Conservation (phyloP, 2,113 vertebrate species). For the Pteropus alecto region DNA sequence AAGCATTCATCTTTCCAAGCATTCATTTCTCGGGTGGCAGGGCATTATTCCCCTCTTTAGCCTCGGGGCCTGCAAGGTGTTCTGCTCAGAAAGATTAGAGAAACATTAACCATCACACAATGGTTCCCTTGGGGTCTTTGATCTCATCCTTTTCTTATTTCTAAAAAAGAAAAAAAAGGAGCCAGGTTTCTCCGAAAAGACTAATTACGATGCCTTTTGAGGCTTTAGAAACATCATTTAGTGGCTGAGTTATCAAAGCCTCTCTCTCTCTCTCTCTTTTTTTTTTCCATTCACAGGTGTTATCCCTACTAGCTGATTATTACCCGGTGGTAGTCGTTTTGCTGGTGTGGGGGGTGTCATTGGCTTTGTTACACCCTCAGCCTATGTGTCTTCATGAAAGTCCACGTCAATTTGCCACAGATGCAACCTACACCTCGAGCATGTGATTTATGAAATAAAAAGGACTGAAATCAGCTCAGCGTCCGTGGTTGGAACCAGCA, state of each 20-base stretch:
- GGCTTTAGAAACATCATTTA: too few relatives aligned
- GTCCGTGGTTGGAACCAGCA: rapidly evolving
- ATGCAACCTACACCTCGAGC: too few relatives aligned
- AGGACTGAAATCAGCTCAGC: not conserved
- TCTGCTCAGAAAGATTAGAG: not conserved
- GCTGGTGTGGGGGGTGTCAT: not conserved
- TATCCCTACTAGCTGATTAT: rapidly evolving
- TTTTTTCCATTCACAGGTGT: not conserved
- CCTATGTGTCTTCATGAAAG: not conserved
- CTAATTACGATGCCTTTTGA: rapidly evolving
- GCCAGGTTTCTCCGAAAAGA: not conserved
- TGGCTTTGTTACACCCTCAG: not conserved
- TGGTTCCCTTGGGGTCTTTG: rapidly evolving
- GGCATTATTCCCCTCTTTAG: rapidly evolving
- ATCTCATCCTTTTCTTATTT: not conserved
- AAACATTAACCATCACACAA: rapidly evolving
- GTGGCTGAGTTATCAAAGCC: rapidly evolving
- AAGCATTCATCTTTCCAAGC: not conserved
- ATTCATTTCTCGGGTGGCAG: rapidly evolving
- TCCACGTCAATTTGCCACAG: not conserved
- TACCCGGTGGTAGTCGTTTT: rapidly evolving
- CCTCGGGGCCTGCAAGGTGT: not conserved
- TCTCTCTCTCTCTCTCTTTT: too few relatives aligned
- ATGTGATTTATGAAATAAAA: not conserved
- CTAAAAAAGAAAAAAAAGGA: not conserved